Base-by-base conservation (phyloP, 2,797 vertebrate species). In the Gallinago nigripennis region DNA sequence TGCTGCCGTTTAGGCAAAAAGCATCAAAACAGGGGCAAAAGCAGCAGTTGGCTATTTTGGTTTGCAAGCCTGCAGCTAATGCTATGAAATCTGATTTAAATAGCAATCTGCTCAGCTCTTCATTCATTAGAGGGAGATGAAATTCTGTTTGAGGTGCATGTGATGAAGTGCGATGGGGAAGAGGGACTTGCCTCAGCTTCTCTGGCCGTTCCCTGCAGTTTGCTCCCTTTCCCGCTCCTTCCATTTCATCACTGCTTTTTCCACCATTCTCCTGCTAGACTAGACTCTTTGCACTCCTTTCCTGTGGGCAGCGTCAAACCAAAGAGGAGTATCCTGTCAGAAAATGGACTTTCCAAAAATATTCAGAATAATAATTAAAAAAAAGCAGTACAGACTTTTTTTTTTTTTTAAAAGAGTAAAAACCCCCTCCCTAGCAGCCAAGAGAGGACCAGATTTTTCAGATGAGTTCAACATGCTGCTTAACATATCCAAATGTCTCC, bases 301-400 rank as follows among this genome's bases (percentile, higher is more conserved):
- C 48, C 75, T 41, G 19, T 60, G 23, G 51, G 51, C 35, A 84
- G 30, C 61, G 79, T 45, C 48, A 77, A 86, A 41, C 30, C 48
- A 60, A 79, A 63, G 8, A 31, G 19, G 63, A 72, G 46, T 17
- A 64, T 58, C 6, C 13, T 75, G 24, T 20, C n/a, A 84, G 33
- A 90, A 90, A 84, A 19, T 2, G 9, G 25, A 63, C 56, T 66
- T 90, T 41, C 35, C 37, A 48, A 84, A 94, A 88, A n/a, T 45
- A 80, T 8, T 60, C 51, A 60, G 17, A 69, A 63, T 35, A 4
- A 37, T n/a, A 56, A 71, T 81, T 35, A 5, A 43, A 31, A 54
- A 66, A 80, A 69, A 33, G 27, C 0, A 3, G 7, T 3, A 21
- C 18, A 27, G 23, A 1, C n/a, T 46, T 3, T 37, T 35, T 12